Evolutionary conservation across 2,888 invertebrate species (phyloP).

Genomic region (Corbicula japonica): DNA sequence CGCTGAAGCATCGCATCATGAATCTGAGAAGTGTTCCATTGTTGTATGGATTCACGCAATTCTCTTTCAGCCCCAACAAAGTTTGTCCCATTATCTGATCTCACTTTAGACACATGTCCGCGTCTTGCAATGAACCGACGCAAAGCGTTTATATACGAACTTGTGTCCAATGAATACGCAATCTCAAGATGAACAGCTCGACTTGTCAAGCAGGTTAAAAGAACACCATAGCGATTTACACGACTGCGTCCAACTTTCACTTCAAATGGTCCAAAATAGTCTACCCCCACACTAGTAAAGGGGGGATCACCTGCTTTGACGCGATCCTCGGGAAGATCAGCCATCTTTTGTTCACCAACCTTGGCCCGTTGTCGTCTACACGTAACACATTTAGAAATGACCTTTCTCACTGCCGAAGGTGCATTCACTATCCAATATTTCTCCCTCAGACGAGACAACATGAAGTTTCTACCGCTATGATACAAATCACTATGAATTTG

Average conservation of each 20-base stretch:
- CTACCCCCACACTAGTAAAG: constrained; percentile 53
- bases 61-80: constrained; percentile 56
- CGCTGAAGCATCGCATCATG: constrained; percentile 33
- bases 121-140: constrained; percentile 12
- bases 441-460: constrained; percentile 31
- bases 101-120: constrained; percentile 40
- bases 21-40: constrained; percentile 29
- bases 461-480: constrained; percentile 53
- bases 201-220: background rate
- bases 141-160: background rate
- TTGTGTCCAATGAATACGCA: background rate
- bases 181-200: background rate
- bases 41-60: constrained; percentile 12
- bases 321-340: constrained; percentile 46
- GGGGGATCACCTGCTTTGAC: constrained; percentile 41
- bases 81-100: constrained; percentile 60
- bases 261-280: constrained; percentile 66
- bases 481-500: constrained; percentile 34
- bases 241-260: constrained; percentile 52
- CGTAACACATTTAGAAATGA: constrained; percentile 33
- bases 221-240: constrained; percentile 59
- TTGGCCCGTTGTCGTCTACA: constrained; percentile 36
- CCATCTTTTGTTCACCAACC: constrained; percentile 50
- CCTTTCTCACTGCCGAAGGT: constrained; percentile 28
- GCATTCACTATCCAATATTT: constrained; percentile 46